Evolutionary conservation across 2,888 invertebrate species (phyloP), one percentile per base, ranked within the genome.

Genomic region (Scrobipalpa atriplicella): DNA sequence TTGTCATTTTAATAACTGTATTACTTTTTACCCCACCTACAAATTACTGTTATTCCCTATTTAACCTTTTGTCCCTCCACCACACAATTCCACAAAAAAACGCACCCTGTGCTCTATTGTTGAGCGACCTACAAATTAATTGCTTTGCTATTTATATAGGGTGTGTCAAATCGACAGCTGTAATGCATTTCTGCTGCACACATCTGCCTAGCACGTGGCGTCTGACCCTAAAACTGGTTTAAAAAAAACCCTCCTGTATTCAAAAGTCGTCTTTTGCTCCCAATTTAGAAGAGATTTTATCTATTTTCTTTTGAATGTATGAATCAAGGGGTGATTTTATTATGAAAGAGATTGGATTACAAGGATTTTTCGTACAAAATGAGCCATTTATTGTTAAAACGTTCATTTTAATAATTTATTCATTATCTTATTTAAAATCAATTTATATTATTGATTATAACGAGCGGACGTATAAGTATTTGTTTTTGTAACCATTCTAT

Each of bases 121-220:
- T 29, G 3, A 3, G 36, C 21, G 58, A 36, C 52, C 65, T 19
- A 38, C 56, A 56, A 10, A 65, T 60, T 65, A 65, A 65, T 65
- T 41, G 60, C 29, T 47, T 61, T 18, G n/a, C 47, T 65, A 64
- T 67, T 65, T 66, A 60, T 39, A 43, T 51, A 66, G 67, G 66
- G 64, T 52, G 52, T 64, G 67, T 36, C 64, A 51, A 64, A 64
- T 66, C 68, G 69, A 81, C 86, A 86, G 85, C 85, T 84, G 85
- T 73, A 71, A 70, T 72, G 72, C 66, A 69, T 67, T 66, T 72
- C n/a, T n/a, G n/a, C 39, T 18, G 29, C 3, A 67, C 75, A 80
- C 90, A 91, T 90, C 90, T 91, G 90, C 85, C 69, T 52, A 80
- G 80, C 90, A 89, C 90, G 89, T 89, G 90, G 39, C 39, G 38